A percentile compares a stretch with the other conserved stretches of the same genome.
Evolutionary conservation across 2,113 vertebrate genomes (phyloP).

Genomic region (Eleginops maclovinus): DNA sequence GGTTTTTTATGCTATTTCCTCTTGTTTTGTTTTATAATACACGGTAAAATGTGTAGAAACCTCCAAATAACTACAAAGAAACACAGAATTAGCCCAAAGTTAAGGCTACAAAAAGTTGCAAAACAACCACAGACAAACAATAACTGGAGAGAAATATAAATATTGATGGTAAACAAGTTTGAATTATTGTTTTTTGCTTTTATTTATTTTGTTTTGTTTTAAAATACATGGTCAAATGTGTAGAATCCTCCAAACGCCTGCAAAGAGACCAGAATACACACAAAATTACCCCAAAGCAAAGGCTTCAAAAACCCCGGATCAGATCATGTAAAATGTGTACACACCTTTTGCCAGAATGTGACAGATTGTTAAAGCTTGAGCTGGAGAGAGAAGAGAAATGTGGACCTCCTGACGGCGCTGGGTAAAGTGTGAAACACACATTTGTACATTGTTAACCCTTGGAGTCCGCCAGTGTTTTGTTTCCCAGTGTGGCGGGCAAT

Average conservation of each 20-base stretch:
- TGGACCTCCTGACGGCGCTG: slow-evolving; percentile 34
- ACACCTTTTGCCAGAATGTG: slow-evolving; percentile 61
- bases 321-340: too few species aligned
- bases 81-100: too few species aligned
- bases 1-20: too few species aligned
- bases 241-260: slow-evolving; percentile 48
- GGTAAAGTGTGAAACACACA: slow-evolving; percentile 8
- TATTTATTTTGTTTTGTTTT: slow-evolving; percentile 17
- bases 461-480: slow-evolving; percentile 52
- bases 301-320: too few species aligned
- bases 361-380: slow-evolving; percentile 59
- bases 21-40: too few species aligned
- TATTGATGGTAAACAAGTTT: slow-evolving; percentile 58
- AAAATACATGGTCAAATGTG: slow-evolving; percentile 64
- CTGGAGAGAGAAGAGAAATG: slow-evolving; percentile 48
- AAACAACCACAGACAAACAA: too few species aligned
- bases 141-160: slow-evolving; percentile 51
- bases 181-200: slow-evolving; percentile 40
- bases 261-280: too few species aligned
- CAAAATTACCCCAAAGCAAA: too few species aligned
- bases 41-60: too few species aligned
- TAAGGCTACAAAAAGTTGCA: too few species aligned
- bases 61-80: too few species aligned
- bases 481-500: slow-evolving; percentile 53
- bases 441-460: slow-evolving; percentile 37